Evolutionary conservation across 1,140 invertebrate genomes (phyloP), one percentile per base, ranked within the genome.

Genomic region (Thrips palmi): DNA sequence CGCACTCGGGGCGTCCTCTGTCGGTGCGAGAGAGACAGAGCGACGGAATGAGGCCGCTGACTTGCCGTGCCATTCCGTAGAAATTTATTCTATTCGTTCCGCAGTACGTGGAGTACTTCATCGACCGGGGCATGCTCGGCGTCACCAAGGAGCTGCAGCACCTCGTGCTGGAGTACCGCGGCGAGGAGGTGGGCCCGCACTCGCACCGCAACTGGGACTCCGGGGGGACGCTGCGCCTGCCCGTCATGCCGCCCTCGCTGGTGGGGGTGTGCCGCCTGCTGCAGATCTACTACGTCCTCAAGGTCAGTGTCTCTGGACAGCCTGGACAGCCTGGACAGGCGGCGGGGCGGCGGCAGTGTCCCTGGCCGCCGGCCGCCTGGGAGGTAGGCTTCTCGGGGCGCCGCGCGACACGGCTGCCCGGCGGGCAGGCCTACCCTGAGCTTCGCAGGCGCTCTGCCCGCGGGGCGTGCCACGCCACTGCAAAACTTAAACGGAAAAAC

Each of bases 241-340:
- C 81, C 6, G 67, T 78, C n/a, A 75, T 82, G 62, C 81, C 81
- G 10, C 79, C 81, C 0, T 78, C 79, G 2, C 55, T 80, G 22
- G 54, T 78, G 14, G 74, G 76, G 2, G 69, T 82, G 27, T 84
- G 79, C 56, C 65, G 75, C 40, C 60, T 85, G 15, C 66, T 83
- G 23, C 76, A 83, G 54, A 77, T 85, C 41, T 79, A 81, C 51
- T 86, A 86, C 52, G 64, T 78, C 30, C 59, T 86, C 20, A 77
- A 79, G 58, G 79, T 83, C 57, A 54, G 56, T 52, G 19, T 11
- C 21, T 3, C 32, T 7, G 19, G 5, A 20, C n/a, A 19, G 17
- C 18, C 21, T 11, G 18, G n/a, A 33, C 32, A 14, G 19, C 37
- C 23, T 18, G 15, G 15, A 3, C n/a, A n/a, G n/a, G n/a, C n/a